Evolutionary conservation across 2,113 vertebrate species (phyloP).

Genomic region (Microtus montanus): DNA sequence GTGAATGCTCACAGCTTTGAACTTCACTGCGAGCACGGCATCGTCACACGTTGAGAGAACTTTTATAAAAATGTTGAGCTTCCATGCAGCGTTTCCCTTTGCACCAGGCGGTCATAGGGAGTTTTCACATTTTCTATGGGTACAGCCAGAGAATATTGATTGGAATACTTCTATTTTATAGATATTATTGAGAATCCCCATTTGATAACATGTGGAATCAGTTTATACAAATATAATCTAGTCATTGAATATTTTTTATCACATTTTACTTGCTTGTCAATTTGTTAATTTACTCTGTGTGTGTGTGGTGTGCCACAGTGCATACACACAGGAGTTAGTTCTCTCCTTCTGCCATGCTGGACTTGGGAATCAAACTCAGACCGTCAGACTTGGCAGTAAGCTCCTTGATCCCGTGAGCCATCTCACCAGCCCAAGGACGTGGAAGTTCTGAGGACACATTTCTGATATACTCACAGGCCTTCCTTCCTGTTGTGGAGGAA

Average conservation of each 20-base stretch:
- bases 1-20: neutral
- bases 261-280: neutral
- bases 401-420: neutral
- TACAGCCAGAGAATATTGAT: neutral
- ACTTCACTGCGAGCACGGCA: no score
- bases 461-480: neutral
- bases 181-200: neutral
- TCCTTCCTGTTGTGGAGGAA: neutral
- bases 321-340: neutral
- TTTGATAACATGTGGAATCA: neutral
- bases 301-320: no score
- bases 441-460: neutral
- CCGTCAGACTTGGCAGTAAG: neutral
- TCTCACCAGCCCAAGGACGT: neutral
- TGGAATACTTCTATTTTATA: neutral
- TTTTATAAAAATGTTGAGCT: neutral
- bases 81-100: neutral
- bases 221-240: constrained; percentile 23
- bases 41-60: neutral
- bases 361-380: neutral
- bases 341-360: neutral
- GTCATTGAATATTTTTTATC: neutral
- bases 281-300: neutral
- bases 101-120: neutral
- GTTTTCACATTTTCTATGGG: constrained; percentile 8